Conservation (phyloP, 2,797 vertebrate genomes). For the Sebastiscus tertius region DNA sequence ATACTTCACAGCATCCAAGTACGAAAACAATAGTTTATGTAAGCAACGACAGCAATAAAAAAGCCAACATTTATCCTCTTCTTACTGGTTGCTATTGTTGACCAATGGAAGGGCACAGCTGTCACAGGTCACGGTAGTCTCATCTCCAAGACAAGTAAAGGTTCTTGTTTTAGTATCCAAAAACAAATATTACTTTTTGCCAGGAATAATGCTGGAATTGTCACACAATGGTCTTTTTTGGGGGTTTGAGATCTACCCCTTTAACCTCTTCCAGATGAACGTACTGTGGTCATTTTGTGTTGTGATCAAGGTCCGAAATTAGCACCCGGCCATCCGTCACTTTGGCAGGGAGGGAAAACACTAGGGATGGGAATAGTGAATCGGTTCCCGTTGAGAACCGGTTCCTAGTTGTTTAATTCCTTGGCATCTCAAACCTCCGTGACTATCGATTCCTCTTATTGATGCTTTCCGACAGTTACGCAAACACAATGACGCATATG, state of each 20-base stretch:
- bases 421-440: too few species aligned
- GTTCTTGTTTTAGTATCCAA: neutral
- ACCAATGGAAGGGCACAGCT: neutral
- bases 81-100: slow-evolving; percentile 3
- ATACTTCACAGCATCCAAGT: slow-evolving; percentile 24
- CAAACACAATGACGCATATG: too few species aligned
- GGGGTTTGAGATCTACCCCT: neutral
- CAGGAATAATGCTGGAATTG: neutral
- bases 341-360: too few species aligned
- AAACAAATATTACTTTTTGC: neutral
- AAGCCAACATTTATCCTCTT: slow-evolving; percentile 8
- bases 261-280: neutral
- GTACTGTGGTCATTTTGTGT: neutral
- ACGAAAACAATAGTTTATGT: slow-evolving; percentile 41
- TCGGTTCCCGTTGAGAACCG: too few species aligned
- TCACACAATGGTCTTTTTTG: neutral
- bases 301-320: neutral
- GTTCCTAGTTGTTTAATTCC: too few species aligned
- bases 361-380: too few species aligned
- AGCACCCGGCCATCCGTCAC: neutral
- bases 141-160: neutral
- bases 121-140: neutral
- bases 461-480: too few species aligned
- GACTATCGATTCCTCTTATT: too few species aligned
- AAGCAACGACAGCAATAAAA: slow-evolving; percentile 4